These are phyloP conservation scores for Prolemur simus DNA, from an alignment of 2,113 vertebrate genomes.

Conservation along the genomic window DNA sequence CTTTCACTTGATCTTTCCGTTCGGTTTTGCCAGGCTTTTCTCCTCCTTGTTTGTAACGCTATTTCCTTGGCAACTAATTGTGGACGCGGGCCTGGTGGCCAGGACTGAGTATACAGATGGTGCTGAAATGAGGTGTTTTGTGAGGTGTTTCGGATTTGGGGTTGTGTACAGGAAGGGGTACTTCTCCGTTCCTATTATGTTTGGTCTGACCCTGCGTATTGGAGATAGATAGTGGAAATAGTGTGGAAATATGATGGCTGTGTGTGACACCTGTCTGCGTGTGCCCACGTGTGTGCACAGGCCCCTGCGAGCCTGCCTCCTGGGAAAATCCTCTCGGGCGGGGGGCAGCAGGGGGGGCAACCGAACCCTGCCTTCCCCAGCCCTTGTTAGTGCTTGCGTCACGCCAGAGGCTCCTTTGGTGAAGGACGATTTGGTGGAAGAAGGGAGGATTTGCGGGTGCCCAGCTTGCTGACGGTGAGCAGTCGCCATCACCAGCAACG, in stretches of 20 bases:
- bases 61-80: not conserved
- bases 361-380: not conserved
- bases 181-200: fast-evolving
- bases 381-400: fast-evolving
- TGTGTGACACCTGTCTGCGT: fast-evolving
- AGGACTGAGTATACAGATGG: fast-evolving
- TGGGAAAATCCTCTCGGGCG: not conserved
- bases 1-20: fast-evolving
- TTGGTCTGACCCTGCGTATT: no score
- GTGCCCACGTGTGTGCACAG: not conserved
- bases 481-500: fast-evolving
- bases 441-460: fast-evolving
- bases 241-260: not conserved
- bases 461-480: fast-evolving
- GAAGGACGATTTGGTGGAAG: not conserved
- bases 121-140: not conserved
- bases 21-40: not conserved
- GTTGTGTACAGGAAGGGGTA: fast-evolving
- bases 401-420: not conserved
- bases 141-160: fast-evolving
- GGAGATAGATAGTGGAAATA: no score
- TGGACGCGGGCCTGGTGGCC: fast-evolving
- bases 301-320: fast-evolving
- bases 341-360: no score
- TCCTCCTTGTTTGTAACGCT: fast-evolving